Evolutionary conservation across 2,113 vertebrate species (phyloP).

Genomic region (Gasterosteus nipponicus): DNA sequence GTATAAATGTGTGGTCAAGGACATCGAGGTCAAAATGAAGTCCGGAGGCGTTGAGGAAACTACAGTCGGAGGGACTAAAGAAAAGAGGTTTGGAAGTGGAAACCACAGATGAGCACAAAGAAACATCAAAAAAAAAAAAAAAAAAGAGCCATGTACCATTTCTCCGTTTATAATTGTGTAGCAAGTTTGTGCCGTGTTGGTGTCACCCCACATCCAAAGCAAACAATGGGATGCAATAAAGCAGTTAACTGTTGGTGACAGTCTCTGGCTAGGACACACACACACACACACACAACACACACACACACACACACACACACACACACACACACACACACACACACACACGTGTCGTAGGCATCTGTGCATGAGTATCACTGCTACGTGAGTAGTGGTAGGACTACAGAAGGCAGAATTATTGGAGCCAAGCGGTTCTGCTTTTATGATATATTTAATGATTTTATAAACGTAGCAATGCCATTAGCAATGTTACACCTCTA

Average conservation of each 20-base stretch:
- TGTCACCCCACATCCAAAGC: constrained; percentile 15
- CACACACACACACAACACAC: neutral
- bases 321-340: constrained; percentile 3
- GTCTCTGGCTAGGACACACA: constrained; percentile 9
- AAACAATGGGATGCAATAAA: constrained; percentile 45
- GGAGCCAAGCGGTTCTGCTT: neutral
- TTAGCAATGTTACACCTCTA: neutral
- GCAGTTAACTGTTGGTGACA: constrained; percentile 22
- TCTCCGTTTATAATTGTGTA: neutral
- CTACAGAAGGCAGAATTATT: neutral
- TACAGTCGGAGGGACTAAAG: neutral
- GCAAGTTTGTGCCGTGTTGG: constrained; percentile 3
- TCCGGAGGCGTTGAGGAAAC: neutral
- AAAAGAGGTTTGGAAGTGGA: neutral
- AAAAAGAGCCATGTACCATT: neutral
- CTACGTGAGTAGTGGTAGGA: neutral
- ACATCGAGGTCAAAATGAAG: neutral
- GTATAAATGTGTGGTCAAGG: neutral
- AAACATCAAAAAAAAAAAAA: neutral
- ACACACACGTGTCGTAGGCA: neutral
- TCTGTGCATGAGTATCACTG: constrained; percentile 23
- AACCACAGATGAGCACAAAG: neutral
- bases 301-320: neutral
- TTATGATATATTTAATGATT: neutral
- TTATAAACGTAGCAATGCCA: neutral